Evolutionary conservation across 2,888 invertebrate genomes (phyloP).

Genomic region (Cataglyphis albicans): DNA sequence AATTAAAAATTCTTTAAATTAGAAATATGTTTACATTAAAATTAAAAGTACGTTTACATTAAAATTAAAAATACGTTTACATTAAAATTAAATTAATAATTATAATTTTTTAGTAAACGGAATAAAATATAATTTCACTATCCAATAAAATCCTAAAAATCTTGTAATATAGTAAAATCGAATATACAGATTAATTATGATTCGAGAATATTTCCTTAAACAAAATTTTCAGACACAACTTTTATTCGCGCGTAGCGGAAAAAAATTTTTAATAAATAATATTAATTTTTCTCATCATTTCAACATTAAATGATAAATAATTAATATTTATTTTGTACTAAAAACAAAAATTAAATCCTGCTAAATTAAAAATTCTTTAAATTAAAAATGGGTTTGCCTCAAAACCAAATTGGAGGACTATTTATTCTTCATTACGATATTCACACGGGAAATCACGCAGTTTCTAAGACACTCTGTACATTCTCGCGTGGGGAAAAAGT

Average conservation of each 20-base stretch:
- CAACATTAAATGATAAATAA: neutral
- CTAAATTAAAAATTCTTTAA: neutral
- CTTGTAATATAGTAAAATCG: neutral
- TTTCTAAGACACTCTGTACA: neutral
- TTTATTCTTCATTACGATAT: neutral
- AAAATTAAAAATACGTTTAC: too few relatives aligned
- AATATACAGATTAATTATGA: neutral
- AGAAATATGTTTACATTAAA: neutral
- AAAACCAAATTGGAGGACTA: neutral
- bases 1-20: neutral
- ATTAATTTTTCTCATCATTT: neutral
- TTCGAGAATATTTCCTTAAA: neutral
- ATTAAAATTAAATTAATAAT: neutral
- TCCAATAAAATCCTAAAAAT: neutral
- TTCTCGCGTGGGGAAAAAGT: constrained; percentile 17
- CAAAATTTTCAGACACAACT: neutral
- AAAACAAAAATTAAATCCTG: neutral
- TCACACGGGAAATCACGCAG: neutral
- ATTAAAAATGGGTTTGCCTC: neutral
- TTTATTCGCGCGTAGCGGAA: neutral
- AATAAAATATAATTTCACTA: neutral
- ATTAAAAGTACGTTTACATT: neutral
- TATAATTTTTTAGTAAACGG: neutral
- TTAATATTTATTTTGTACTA: neutral
- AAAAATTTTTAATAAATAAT: neutral